Conservation (phyloP, 2,113 vertebrate species). For the Clarias macrocephalus region DNA sequence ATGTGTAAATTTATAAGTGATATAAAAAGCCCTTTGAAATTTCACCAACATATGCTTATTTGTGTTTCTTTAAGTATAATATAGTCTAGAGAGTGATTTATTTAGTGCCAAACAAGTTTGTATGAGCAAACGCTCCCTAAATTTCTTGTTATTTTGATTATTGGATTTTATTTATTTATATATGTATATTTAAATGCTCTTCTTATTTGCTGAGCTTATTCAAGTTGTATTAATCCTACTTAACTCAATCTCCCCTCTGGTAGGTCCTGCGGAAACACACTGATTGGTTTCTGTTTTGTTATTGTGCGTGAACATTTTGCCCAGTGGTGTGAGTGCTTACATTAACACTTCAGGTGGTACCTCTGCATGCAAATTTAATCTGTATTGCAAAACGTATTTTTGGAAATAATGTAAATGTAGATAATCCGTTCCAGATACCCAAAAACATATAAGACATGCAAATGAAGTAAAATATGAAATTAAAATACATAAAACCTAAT, state of each 20-base stretch:
- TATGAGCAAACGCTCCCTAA: too few species aligned
- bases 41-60: background rate
- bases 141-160: background rate
- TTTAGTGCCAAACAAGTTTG: too few species aligned
- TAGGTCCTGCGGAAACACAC: background rate
- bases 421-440: too few species aligned
- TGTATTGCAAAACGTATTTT: too few species aligned
- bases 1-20: background rate
- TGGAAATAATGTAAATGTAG: too few species aligned
- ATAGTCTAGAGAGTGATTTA: background rate
- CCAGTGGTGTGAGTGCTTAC: background rate
- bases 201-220: background rate
- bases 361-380: too few species aligned
- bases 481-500: too few species aligned
- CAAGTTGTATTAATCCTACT: background rate
- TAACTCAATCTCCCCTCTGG: background rate
- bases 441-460: too few species aligned
- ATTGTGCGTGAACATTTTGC: background rate
- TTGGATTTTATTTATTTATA: background rate
- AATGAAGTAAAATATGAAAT: too few species aligned
- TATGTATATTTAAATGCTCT: background rate
- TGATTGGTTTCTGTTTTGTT: background rate
- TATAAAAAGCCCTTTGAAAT: background rate
- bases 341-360: background rate
- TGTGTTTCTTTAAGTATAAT: background rate